Evolutionary conservation across 2,113 vertebrate species (phyloP).

Genomic region (Marmota flaviventris): DNA sequence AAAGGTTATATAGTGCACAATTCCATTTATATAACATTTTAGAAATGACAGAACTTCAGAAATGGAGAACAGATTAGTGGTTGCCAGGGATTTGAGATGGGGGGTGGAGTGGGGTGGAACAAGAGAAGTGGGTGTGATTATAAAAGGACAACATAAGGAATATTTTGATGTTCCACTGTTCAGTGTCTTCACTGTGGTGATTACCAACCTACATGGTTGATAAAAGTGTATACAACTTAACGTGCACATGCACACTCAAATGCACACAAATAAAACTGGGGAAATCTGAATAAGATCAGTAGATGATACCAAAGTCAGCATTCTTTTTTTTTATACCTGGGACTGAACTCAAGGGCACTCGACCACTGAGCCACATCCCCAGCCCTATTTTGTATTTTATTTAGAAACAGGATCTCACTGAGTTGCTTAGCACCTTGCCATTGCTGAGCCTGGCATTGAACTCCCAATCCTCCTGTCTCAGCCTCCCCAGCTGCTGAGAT

Average conservation of each 20-base stretch:
- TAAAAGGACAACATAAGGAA: background rate
- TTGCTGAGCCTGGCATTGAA: too few relatives aligned
- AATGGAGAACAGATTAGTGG: background rate
- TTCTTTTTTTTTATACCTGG: background rate
- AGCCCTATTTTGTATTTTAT: too few relatives aligned
- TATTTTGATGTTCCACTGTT: background rate
- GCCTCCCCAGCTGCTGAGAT: too few relatives aligned
- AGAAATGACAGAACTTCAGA: constrained; percentile 10
- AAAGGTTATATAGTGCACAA: background rate
- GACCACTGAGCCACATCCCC: too few relatives aligned
- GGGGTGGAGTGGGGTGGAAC: background rate
- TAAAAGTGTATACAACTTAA: background rate
- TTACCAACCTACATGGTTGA: too few relatives aligned
- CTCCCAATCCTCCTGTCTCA: too few relatives aligned
- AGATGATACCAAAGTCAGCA: background rate
- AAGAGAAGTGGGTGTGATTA: background rate
- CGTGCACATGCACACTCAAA: background rate
- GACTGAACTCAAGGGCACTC: too few relatives aligned
- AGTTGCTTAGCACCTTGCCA: too few relatives aligned
- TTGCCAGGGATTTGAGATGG: background rate
- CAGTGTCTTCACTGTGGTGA: background rate
- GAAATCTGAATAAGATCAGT: background rate
- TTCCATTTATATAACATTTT: background rate
- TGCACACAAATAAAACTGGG: background rate
- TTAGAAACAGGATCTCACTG: too few relatives aligned